phyloP scores from a whole-genome alignment of 2,113 vertebrate species.

The Bufo bufo region DNA sequence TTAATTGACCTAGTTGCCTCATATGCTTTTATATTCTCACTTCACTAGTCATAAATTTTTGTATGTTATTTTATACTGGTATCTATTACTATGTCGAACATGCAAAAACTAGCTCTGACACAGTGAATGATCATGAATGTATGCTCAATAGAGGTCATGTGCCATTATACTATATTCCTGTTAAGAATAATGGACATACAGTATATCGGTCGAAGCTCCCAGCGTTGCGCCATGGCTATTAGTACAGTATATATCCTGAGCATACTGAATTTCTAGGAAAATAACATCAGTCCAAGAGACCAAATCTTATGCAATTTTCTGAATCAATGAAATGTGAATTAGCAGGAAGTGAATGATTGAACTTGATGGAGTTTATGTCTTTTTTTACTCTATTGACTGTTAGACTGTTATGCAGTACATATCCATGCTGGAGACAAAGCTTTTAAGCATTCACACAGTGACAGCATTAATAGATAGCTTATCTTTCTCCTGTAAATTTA shows the following conservation, averaged over 20 bases:
- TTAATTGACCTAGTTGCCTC: background rate
- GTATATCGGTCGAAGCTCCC: background rate
- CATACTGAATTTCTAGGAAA: background rate
- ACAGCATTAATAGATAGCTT: constrained; percentile 6
- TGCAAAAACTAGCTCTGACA: background rate
- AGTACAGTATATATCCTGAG: background rate
- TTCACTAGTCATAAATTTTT: background rate
- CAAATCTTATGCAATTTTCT: constrained; percentile 8
- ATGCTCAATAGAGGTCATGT: background rate
- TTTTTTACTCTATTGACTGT: constrained; percentile 12
- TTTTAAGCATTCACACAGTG: constrained; percentile 7
- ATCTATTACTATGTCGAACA: background rate
- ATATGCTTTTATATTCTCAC: background rate
- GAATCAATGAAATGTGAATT: constrained; percentile 5
- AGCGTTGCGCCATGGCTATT: background rate
- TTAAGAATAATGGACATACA: background rate
- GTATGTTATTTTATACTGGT: background rate
- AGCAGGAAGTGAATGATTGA: constrained; percentile 14
- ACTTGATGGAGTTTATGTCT: constrained; percentile 18
- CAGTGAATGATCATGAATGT: background rate
- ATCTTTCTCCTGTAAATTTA: constrained; percentile 22
- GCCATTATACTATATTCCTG: background rate
- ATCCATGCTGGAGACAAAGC: constrained; percentile 13
- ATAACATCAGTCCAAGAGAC: background rate
- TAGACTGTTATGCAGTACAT: constrained; percentile 8